phyloP scores from a whole-genome alignment of 2,888 invertebrate genomes.

The Rotaria magnacalcarata region DNA sequence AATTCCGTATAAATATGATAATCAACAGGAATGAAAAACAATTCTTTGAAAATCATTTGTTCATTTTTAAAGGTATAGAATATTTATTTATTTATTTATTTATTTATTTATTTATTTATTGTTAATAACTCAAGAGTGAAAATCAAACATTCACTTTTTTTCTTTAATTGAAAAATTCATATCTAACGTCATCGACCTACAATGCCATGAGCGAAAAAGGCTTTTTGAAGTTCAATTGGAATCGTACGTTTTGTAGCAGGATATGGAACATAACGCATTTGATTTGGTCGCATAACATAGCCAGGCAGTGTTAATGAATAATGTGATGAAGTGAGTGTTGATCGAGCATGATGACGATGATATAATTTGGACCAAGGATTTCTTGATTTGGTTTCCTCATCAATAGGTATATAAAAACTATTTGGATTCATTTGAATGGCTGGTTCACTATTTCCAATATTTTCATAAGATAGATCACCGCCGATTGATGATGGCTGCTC shows the following conservation, averaged over 20 bases:
- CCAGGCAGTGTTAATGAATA: not conserved
- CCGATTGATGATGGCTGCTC: not conserved
- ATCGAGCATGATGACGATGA: not conserved
- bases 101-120: no score
- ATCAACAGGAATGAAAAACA: no score
- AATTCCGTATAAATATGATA: no score
- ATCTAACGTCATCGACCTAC: not conserved
- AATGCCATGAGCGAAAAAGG: not conserved
- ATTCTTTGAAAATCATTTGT: no score
- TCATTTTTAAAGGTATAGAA: no score
- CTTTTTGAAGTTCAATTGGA: constrained; percentile 3
- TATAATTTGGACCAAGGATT: not conserved
- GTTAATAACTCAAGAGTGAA: no score
- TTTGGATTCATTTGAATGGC: not conserved
- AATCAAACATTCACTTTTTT: no score
- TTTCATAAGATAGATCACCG: not conserved
- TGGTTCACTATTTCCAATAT: not conserved
- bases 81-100: no score
- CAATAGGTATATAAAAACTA: not conserved
- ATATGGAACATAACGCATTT: not conserved
- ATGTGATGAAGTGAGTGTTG: not conserved
- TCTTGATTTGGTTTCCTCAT: not conserved
- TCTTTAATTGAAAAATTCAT: not conserved
- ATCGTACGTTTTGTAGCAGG: not conserved
- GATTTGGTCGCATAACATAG: not conserved